A percentile compares a stretch with the other conserved stretches of the same genome.
Evolutionary conservation across 2,888 invertebrate species (phyloP).

Genomic region (Trissonchulus latispiculum): DNA sequence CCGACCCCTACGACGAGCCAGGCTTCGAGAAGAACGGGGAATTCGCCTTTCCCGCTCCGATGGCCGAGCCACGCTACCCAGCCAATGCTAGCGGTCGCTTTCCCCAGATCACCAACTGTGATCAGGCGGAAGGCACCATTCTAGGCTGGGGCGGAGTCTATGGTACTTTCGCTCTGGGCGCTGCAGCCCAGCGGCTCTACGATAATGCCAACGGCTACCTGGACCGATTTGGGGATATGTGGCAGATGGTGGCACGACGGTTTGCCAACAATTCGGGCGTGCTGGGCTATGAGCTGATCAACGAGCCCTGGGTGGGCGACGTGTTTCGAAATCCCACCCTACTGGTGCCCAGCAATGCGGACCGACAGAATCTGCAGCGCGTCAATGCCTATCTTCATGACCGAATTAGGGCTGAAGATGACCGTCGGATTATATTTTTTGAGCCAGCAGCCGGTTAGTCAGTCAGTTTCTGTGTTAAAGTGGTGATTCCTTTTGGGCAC

Average conservation of each 20-base stretch:
- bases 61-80: not conserved
- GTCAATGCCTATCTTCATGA: not conserved
- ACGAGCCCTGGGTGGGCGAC: constrained; percentile 12
- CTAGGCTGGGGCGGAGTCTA: constrained; percentile 5
- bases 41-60: constrained; percentile 5
- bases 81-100: not conserved
- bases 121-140: not conserved
- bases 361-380: not conserved
- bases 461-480: too few species aligned
- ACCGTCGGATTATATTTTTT: not conserved
- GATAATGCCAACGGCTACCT: not conserved
- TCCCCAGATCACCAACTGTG: constrained; percentile 1
- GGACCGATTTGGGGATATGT: constrained; percentile 13
- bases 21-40: not conserved
- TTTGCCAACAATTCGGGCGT: not conserved
- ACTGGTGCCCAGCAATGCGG: not conserved
- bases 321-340: not conserved
- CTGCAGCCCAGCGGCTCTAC: constrained; percentile 5
- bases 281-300: constrained; percentile 11
- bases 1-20: not conserved
- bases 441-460: not conserved
- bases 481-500: too few species aligned
- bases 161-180: not conserved
- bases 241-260: not conserved
- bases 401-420: not conserved